These are phyloP conservation scores for Sitta europaea DNA, from an alignment of 2,113 vertebrate genomes.

Conservation along the genomic window DNA sequence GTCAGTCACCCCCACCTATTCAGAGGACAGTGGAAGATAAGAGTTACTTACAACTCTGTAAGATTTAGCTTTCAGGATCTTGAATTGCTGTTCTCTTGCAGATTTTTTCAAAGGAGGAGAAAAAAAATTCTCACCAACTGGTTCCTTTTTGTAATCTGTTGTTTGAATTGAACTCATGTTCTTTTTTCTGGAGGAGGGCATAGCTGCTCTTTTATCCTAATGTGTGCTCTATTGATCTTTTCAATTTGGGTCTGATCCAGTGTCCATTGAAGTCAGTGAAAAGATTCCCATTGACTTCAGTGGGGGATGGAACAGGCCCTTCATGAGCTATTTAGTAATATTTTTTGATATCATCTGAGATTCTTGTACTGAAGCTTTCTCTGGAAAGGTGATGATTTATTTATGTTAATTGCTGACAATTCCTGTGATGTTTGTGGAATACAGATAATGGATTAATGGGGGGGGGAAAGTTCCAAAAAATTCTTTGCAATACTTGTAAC, in stretches of 20 bases:
- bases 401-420: constrained; percentile 54
- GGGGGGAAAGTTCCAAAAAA: not conserved
- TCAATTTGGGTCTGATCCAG: constrained; percentile 34
- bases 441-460: constrained; percentile 7
- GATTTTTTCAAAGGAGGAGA: constrained; percentile 3
- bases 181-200: constrained; percentile 21
- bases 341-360: constrained; percentile 44
- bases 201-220: constrained; percentile 17
- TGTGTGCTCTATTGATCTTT: constrained; percentile 22
- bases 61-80: not conserved
- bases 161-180: constrained; percentile 12
- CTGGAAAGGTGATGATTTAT: constrained; percentile 52
- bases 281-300: constrained; percentile 45
- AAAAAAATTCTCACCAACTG: not conserved
- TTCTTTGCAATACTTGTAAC: not conserved
- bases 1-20: not conserved
- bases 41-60: not conserved
- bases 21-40: not conserved
- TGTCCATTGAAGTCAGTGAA: constrained; percentile 51
- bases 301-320: not conserved
- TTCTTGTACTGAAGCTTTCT: constrained; percentile 34
- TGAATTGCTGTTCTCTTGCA: not conserved
- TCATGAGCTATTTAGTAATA: not conserved
- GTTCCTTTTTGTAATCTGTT: constrained; percentile 25
- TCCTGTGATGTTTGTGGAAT: constrained; percentile 27